Percentiles rank a stretch among this genome's conserved stretches.
Evolutionary conservation across 2,888 invertebrate species (phyloP).

Genomic region (Keiferia lycopersicella): DNA sequence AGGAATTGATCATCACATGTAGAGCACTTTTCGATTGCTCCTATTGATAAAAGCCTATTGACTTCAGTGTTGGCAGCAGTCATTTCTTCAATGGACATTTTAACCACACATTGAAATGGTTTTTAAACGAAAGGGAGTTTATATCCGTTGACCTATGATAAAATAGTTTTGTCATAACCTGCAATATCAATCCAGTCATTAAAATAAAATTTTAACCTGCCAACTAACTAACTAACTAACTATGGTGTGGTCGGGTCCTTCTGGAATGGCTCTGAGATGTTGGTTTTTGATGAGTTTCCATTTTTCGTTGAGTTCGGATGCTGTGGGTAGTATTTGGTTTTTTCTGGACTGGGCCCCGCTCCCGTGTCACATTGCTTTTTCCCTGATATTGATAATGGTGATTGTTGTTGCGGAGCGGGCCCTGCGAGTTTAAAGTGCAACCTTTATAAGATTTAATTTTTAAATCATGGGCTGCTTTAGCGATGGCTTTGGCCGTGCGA

Average conservation of each 20-base stretch:
- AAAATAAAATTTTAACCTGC: slow-evolving; percentile 7
- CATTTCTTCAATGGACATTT: neutral
- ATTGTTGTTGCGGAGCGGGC: neutral
- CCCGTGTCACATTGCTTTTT: neutral
- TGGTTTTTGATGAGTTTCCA: neutral
- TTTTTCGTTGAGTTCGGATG: neutral
- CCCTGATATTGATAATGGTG: neutral
- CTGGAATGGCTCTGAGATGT: neutral
- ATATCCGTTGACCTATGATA: slow-evolving; percentile 4
- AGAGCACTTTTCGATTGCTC: neutral
- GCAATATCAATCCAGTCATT: neutral
- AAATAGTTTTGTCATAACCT: neutral
- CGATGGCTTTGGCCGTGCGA: neutral
- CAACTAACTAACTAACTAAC: too few species aligned
- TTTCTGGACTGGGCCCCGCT: neutral
- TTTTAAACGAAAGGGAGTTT: neutral
- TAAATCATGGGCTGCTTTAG: too few species aligned
- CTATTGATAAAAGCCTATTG: neutral
- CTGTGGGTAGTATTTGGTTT: neutral
- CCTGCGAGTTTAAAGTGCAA: neutral
- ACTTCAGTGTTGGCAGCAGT: neutral
- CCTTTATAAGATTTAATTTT: too few species aligned
- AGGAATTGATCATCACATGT: neutral
- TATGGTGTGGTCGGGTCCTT: neutral
- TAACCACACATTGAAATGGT: neutral